Base-by-base conservation (phyloP, 2,888 invertebrate genomes). In the Danaus chrysippus region DNA sequence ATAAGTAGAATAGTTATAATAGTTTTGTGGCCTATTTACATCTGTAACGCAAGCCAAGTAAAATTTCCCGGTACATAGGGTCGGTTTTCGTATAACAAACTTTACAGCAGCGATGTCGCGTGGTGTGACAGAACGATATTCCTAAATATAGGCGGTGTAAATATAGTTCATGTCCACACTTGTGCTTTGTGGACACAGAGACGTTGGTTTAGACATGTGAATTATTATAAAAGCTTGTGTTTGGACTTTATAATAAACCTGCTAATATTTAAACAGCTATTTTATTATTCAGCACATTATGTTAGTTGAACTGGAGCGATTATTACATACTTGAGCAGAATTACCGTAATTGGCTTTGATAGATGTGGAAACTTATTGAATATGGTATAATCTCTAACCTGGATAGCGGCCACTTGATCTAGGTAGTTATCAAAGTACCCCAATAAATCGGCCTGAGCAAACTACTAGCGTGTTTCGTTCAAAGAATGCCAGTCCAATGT, bases 61-160 rank as follows among this genome's bases (percentile, higher is more conserved):
- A 61, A 57, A 12, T 61, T 56, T 57, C 56, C 53, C 58, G 42
- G 67, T 64, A 53, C 15, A 65, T 70, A 70, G 49, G 67, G 68
- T 66, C 57, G 69, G 23, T 52, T 65, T 70, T 71, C 64, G 65
- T 61, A 34, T 61, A 64, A 17, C 67, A 58, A 49, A 42, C 10
- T 62, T 67, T 68, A 62, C 65, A 59, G 63, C 58, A 54, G 73
- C 78, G 84, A 83, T 85, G 87, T 86, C 86, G 83, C 82, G 74
- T 76, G 78, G 78, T 81, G 87, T 84, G 86, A 87, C 89, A 87
- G 78, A 77, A 76, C 73, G 74, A 76, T 52, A 17, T 15, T 64
- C 56, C 70, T 82, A 86, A 83, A 87, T 85, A 84, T 89, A 89
- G 84, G 84, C 72, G 64, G 68, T 73, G 71, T 46, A 83, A 85